Base-by-base conservation (phyloP, 2,113 vertebrate species). In the Actinemys pallida region DNA sequence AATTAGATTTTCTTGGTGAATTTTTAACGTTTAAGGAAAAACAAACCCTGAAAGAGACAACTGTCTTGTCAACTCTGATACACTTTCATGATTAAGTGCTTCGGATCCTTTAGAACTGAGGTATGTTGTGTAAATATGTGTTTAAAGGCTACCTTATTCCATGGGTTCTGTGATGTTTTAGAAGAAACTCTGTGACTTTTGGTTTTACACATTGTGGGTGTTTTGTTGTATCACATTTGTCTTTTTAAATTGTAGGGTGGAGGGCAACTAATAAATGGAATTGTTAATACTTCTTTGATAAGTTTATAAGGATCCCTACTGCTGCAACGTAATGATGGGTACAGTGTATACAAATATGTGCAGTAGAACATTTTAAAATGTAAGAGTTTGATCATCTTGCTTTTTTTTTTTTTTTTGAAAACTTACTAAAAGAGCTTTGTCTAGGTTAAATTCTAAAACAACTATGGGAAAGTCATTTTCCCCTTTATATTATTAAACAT, bases 101-200 rank as follows among this genome's bases (percentile, higher is more conserved):
- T 95, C 45, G 89, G 42, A 88, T 86, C 69, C 94, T 96, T 92
- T 81, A 42, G 87, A 89, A 92, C 42, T 54, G 84, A 75, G 62
- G 47, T 87, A 29, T 86, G 13, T 84, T 87, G 90, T 90, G 31
- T 84, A 75, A 50, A 39, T 79, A 24, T 85, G 47, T 72, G 57
- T 90, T 90, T 92, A 29, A 92, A 88, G 78, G 25, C 47, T 80
- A 54, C 42, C 83, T 90, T 93, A 50, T 75, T 52, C 87, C 19
- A 8, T 16, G 35, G 84, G 20, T 89, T 75, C 56, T 52, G 17
- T 56, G 54, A 35, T 90, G 93, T 84, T 78, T 87, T 89, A 69
- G 35, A 76, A 87, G 88, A 45, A 94, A 81, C 54, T 72, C 47
- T 95, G 91, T 89, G 82, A 59, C 45, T 87, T 94, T 90, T 53